Conservation (phyloP, 2,888 invertebrate genomes). For the Leucozona laternaria region DNA sequence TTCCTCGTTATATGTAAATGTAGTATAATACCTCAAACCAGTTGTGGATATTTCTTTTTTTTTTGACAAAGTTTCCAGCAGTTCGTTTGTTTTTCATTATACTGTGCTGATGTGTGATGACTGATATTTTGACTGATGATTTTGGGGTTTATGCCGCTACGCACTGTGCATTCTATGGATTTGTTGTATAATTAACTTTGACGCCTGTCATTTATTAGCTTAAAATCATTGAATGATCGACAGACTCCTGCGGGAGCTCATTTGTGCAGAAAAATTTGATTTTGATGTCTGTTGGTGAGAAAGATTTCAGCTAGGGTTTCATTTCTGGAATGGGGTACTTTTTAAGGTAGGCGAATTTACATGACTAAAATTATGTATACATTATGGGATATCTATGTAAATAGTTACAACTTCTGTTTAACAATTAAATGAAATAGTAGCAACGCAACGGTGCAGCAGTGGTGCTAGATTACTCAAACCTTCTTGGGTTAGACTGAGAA, state of each 20-base stretch:
- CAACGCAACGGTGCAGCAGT: no score
- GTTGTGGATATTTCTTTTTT: slow-evolving; percentile 4
- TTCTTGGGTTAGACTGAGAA: no score
- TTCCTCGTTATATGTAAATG: slow-evolving; percentile 20
- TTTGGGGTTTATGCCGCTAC: slow-evolving; percentile 1
- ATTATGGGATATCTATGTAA: no score
- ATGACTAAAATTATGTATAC: no score
- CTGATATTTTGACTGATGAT: slow-evolving; percentile 62
- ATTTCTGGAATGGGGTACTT: neutral
- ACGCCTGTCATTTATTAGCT: slow-evolving; percentile 58
- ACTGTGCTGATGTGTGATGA: slow-evolving; percentile 32
- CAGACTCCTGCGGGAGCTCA: neutral
- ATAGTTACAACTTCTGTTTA: no score
- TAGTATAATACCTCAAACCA: neutral
- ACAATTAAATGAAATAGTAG: no score
- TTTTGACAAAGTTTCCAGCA: neutral
- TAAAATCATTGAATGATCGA: slow-evolving; percentile 36
- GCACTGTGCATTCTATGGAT: slow-evolving; percentile 28
- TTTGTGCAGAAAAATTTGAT: neutral
- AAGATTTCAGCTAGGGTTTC: neutral
- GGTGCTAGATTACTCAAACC: no score
- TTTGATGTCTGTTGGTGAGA: neutral
- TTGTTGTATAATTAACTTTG: slow-evolving; percentile 54
- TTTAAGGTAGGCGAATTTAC: no score
- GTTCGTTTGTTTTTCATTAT: slow-evolving; percentile 26